Base-by-base conservation (phyloP, 2,113 vertebrate species). In the Semnornis frantzii region DNA sequence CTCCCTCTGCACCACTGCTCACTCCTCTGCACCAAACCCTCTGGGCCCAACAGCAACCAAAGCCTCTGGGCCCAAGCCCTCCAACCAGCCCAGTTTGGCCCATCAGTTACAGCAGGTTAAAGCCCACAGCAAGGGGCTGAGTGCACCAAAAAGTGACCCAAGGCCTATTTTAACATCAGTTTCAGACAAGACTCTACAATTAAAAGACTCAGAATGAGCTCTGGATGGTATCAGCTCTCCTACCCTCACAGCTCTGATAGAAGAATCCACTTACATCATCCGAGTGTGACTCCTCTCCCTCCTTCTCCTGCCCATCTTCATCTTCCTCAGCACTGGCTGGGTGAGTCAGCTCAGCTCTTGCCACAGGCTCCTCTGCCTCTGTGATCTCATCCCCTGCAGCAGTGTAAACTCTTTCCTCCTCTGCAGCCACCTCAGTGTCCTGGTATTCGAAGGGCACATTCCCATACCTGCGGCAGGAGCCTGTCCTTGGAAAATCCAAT, bases 401-500 rank as follows among this genome's bases (percentile, higher is more conserved):
- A 6, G 99, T 99, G 87, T 99, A 98, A 48, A 99, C 98, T 3
- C 97, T 94, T 79, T 98, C 98, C 42, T 98, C 97, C 52, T 93
- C 96, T 24, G 88, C 75, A 8, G 98, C 75, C 0, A 92, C 97
- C 65, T 94, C 87, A 6, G 97, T 97, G 96, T 97, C 69, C 58
- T 62, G 86, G 74, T 99, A 99, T 19, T 97, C 66, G 71, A 98
- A 99, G 18, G 99, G 99, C 48, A 99, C 99, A 2, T 98, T 99
- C 57, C 99, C 98, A 2, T 99, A 99, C 60, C 98, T 98, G 3
- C 98, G 98, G 74, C 96, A 98, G 5, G 98, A 99, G 82, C 98
- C 97, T 0, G 98, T 99, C 87, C 98, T 98, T 4, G 98, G 99
- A 46, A 99, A 99, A 58, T 96, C 96, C 82, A 99, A 98, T 78